Evolutionary conservation across 37 sponge, comb jelly and placozoan genomes (phyloP).

Genomic region (Cladorhizidae sp.): DNA sequence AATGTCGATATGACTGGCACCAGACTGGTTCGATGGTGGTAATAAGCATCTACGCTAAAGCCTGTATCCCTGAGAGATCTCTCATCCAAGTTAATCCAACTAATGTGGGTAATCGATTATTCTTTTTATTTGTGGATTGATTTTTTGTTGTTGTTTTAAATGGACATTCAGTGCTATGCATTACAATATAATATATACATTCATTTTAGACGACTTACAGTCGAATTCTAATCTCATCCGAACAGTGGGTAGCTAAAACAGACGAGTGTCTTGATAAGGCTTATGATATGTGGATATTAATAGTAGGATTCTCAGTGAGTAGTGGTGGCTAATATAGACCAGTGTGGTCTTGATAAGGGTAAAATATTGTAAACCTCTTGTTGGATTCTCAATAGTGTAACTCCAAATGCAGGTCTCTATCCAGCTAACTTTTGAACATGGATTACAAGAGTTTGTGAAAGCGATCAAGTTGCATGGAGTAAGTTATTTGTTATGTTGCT

Average conservation of each 20-base stretch:
- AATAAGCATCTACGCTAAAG: slow-evolving; percentile 81
- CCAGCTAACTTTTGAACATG: slow-evolving; percentile 50
- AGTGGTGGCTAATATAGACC: too few relatives aligned
- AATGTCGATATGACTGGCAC: slow-evolving; percentile 79
- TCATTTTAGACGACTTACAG: too few relatives aligned
- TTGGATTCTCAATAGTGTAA: neutral
- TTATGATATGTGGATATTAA: neutral
- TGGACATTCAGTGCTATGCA: too few relatives aligned
- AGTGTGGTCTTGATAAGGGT: too few relatives aligned
- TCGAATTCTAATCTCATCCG: too few relatives aligned
- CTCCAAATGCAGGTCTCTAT: slow-evolving; percentile 23
- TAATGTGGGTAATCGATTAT: slow-evolving; percentile 28
- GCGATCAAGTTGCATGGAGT: slow-evolving; percentile 58
- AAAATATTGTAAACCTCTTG: neutral
- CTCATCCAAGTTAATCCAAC: slow-evolving; percentile 78
- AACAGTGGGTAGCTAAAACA: neutral
- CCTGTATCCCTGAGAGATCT: slow-evolving; percentile 69
- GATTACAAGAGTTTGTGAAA: slow-evolving; percentile 34
- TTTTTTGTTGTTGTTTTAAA: neutral
- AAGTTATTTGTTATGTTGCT: slow-evolving; percentile 2
- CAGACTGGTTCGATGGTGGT: slow-evolving; percentile 76
- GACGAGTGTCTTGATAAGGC: neutral
- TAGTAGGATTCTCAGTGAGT: too few relatives aligned
- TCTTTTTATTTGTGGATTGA: neutral
- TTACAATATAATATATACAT: too few relatives aligned